Conservation (phyloP, 2,888 invertebrate genomes). For the Petrolisthes manimaculis region DNA sequence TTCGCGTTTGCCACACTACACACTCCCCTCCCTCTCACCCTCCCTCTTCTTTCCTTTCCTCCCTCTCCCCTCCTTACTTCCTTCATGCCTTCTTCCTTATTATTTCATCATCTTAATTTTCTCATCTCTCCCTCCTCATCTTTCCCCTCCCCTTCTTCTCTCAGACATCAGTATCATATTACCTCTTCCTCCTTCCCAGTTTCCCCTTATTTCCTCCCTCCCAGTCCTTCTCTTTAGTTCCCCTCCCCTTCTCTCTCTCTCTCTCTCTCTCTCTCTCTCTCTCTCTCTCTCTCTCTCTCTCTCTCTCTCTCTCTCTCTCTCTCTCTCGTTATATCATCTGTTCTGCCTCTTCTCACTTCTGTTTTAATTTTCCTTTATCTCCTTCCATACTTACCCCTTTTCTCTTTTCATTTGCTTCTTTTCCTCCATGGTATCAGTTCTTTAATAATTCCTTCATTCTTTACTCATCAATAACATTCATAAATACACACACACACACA, state of each 20-base stretch:
- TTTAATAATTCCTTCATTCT: no score
- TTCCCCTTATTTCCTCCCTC: background rate
- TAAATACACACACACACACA: background rate
- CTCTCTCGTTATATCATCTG: background rate
- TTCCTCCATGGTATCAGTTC: no score
- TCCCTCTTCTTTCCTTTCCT: background rate
- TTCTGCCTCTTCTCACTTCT: background rate
- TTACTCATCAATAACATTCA: background rate
- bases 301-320: slow-evolving; percentile 3
- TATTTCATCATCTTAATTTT: background rate
- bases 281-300: background rate
- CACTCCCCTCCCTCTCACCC: slow-evolving; percentile 7
- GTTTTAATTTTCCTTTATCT: background rate
- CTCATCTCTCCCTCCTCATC: background rate
- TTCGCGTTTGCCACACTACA: slow-evolving; percentile 1
- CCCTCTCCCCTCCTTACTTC: background rate
- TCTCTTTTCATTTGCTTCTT: no score
- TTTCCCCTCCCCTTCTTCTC: background rate
- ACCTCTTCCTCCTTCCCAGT: background rate
- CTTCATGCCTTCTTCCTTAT: background rate
- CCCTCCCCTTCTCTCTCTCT: background rate
- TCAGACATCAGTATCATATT: background rate
- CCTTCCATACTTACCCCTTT: background rate
- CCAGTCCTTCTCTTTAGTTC: background rate
- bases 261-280: background rate